phyloP scores from a whole-genome alignment of 2,888 invertebrate species.

The Metalampra italica region DNA sequence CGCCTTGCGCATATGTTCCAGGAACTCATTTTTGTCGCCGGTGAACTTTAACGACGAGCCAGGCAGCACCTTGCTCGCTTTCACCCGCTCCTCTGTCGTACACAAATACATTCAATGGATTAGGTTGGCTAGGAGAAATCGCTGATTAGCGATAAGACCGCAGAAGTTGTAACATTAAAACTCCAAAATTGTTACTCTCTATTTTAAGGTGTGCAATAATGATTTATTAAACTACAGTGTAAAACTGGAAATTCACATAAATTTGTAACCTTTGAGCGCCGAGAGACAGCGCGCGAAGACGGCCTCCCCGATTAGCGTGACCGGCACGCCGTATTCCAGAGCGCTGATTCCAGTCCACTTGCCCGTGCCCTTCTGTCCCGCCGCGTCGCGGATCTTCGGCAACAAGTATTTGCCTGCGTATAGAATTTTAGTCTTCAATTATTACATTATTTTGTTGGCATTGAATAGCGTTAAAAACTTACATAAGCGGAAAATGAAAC shows the following conservation, averaged over 20 bases:
- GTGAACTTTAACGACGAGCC: slow-evolving; percentile 82
- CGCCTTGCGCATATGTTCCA: slow-evolving; percentile 92
- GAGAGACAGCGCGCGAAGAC: slow-evolving; percentile 98
- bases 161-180: no score
- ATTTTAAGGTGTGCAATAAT: no score
- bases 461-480: no score
- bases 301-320: slow-evolving; percentile 98
- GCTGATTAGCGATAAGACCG: no score
- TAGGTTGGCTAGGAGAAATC: no score
- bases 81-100: slow-evolving; percentile 85
- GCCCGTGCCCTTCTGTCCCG: slow-evolving; percentile 99
- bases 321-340: slow-evolving; percentile 96
- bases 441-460: no score
- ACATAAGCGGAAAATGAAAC: no score
- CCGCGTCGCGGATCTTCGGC: slow-evolving; percentile 96
- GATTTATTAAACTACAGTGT: no score
- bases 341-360: slow-evolving; percentile 99
- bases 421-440: not conserved
- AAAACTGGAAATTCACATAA: no score
- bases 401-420: slow-evolving; percentile 83
- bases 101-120: not conserved
- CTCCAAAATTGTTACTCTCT: no score
- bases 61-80: slow-evolving; percentile 86
- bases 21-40: slow-evolving; percentile 87
- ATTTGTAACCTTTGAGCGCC: slow-evolving; percentile 83